phyloP scores from a whole-genome alignment of 64 coral and sea anemone species.

The Stylophora pistillata region DNA sequence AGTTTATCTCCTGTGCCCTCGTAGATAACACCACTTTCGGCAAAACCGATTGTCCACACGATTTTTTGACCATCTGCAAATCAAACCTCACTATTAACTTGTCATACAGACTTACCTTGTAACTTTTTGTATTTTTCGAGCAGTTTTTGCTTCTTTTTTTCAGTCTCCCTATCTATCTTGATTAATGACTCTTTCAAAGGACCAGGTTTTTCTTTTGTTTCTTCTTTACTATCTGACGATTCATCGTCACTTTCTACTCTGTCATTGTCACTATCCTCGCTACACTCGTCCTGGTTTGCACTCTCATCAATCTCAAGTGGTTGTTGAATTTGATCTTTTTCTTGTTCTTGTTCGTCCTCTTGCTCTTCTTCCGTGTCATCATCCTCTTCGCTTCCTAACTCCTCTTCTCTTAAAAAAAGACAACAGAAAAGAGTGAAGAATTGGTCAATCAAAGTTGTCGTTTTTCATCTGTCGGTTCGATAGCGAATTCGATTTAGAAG shows the following conservation, averaged over 20 bases:
- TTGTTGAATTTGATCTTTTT: background rate
- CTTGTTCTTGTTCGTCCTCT: background rate
- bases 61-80: background rate
- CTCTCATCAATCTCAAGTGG: background rate
- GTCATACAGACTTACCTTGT: background rate
- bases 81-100: background rate
- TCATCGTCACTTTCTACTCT: background rate
- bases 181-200: background rate
- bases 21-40: background rate
- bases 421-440: too few species aligned
- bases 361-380: background rate
- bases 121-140: constrained; percentile 16
- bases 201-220: background rate
- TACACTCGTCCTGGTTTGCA: background rate
- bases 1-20: too few species aligned
- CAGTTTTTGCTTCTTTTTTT: background rate
- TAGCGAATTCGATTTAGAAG: too few species aligned
- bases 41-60: background rate
- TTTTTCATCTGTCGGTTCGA: too few species aligned
- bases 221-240: background rate
- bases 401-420: background rate
- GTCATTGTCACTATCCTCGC: background rate
- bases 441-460: too few species aligned
- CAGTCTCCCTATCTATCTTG: background rate
- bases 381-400: background rate